Evolutionary conservation across 1,140 invertebrate genomes (phyloP), one percentile per base, ranked within the genome.

Genomic region (Latrodectus geometricus): DNA sequence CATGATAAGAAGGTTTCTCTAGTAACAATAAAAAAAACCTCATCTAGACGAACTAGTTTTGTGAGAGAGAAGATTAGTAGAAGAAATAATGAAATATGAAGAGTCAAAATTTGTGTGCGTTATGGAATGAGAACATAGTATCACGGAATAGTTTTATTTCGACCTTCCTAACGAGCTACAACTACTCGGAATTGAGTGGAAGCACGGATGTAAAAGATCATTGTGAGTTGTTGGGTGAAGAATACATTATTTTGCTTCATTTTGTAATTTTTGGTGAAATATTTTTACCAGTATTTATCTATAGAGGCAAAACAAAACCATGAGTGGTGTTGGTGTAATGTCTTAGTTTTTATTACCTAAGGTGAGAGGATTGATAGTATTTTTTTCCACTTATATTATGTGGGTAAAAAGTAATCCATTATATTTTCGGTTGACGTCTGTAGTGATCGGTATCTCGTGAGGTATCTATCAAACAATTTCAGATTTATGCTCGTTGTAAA

Each of bases 231-330:
- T 54, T 65, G 52, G 54, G 52, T 56, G n/a, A 76, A 76, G 74
- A 76, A 76, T 20, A 61, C 61, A 56, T 76, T 76, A 54, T 35
- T 52, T 61, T 76, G 74, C 61, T 35, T 35, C 35, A 35, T 35
- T 35, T 35, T 35, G 35, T 35, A 35, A 5, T 35, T 35, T 35
- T 35, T 35, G 35, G 35, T 35, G 35, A 35, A 35, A 5, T 5
- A 35, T 1, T 35, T 35, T 35, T 35, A 35, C 35, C 2, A 35
- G 5, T 35, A 35, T 35, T 35, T 35, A 35, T 35, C 35, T 35
- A 1, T 35, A 35, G 5, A 35, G 35, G 5, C 35, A 1, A 35
- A 35, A 35, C 35, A 35, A 35, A n/a, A n/a, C n/a, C n/a, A n/a
- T n/a, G n/a, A n/a, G n/a, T n/a, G n/a, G n/a, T n/a, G n/a, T 35